These are phyloP conservation scores for Brachypodius melanocephalos DNA, from an alignment of 2,113 vertebrate genomes.

Conservation along the genomic window DNA sequence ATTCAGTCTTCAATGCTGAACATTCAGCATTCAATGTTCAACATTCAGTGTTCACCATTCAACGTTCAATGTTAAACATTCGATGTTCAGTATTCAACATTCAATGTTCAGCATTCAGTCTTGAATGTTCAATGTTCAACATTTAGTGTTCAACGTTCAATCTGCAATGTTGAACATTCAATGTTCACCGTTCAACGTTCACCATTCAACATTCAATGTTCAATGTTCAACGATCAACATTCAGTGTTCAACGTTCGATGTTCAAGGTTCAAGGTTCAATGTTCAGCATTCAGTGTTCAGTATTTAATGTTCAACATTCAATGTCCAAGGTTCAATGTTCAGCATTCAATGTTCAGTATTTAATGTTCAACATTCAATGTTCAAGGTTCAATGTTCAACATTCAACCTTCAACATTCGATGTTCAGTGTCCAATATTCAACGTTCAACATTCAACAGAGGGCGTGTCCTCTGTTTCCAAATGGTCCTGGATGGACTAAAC, in stretches of 20 bases:
- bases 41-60: fast-evolving
- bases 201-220: background rate
- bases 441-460: fast-evolving
- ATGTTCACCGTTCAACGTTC: background rate
- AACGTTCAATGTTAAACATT: fast-evolving
- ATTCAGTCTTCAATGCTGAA: fast-evolving
- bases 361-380: fast-evolving
- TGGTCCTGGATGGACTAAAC: background rate
- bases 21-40: fast-evolving
- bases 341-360: fast-evolving
- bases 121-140: fast-evolving
- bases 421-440: fast-evolving
- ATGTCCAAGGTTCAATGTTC: fast-evolving
- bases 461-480: background rate
- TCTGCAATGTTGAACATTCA: fast-evolving
- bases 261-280: background rate
- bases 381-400: fast-evolving
- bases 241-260: fast-evolving
- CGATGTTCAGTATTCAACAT: fast-evolving
- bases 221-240: fast-evolving
- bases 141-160: fast-evolving
- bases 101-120: fast-evolving
- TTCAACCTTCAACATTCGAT: fast-evolving
- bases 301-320: fast-evolving
- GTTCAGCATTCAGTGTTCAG: background rate